phyloP scores from a whole-genome alignment of 1,140 invertebrate genomes.

The Apis florea region DNA sequence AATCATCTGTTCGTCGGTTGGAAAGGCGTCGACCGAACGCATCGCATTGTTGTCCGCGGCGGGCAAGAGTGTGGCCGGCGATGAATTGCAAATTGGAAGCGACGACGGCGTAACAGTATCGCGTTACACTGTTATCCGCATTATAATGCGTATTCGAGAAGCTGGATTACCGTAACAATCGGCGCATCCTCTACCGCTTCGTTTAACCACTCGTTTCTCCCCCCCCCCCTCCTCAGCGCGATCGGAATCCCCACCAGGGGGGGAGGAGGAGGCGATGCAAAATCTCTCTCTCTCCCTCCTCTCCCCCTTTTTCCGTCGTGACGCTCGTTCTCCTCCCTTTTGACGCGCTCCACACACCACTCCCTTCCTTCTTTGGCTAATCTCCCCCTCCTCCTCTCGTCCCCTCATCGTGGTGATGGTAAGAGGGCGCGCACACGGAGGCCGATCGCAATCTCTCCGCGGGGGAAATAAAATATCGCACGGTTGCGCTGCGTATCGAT shows the following conservation, averaged over 20 bases:
- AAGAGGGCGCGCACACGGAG: no score
- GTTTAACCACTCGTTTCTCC: slow-evolving; percentile 45
- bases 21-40: slow-evolving; percentile 29
- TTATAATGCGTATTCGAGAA: slow-evolving; percentile 55
- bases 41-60: slow-evolving; percentile 25
- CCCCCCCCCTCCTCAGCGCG: not conserved
- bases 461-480: slow-evolving; percentile 41
- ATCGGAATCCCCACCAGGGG: not conserved
- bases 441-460: slow-evolving; percentile 18
- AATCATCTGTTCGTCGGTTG: no score
- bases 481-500: slow-evolving; percentile 20
- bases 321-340: not conserved
- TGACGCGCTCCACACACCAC: no score
- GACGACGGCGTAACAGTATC: slow-evolving; percentile 44
- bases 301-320: no score
- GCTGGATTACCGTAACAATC: slow-evolving; percentile 61
- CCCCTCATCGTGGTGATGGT: not conserved
- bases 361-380: not conserved
- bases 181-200: slow-evolving; percentile 43
- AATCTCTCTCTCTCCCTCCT: not conserved
- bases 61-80: not conserved
- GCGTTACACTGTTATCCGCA: slow-evolving; percentile 40
- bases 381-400: not conserved
- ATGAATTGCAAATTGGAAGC: slow-evolving; percentile 54
- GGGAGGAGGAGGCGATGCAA: no score